Evolutionary conservation across 2,888 invertebrate species (phyloP), one percentile per base, ranked within the genome.

Genomic region (Alcis repandata): DNA sequence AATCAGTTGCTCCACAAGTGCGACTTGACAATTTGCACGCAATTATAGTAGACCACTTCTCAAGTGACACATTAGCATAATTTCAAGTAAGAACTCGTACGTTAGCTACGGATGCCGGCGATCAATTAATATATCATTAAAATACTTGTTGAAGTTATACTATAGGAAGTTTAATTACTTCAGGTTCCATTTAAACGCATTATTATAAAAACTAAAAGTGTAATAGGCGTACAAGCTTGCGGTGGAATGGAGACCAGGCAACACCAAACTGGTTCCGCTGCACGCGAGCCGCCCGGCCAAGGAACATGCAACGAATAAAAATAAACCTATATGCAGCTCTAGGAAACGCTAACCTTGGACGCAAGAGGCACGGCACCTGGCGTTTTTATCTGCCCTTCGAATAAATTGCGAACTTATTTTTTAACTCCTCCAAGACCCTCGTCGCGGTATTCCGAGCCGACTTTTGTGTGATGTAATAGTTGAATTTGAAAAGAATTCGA

Each of bases 281-380:
- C 92, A 92, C 91, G 91, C 91, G 87, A 93, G 88, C 85, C 88
- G 82, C 84, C 84, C 83, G 81, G 74, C 80, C 84, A 82, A 89
- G 90, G 89, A 87, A 87, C 90, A 91, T 90, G 91, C 92, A 90
- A 90, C 85, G 81, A 92, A 89, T 89, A 93, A 93, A 92, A 93
- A 90, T 84, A 91, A 88, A 88, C 88, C 90, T 88, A 92, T 87
- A 91, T 91, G 92, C 92, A 92, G 86, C 92, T 91, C 92, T 92
- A 93, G 92, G 92, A 92, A 92, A 89, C 83, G 87, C 89, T 91
- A 88, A 88, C 92, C 93, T 93, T 93, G 92, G 84, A 86, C 87
- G 83, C 89, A 88, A 88, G 60, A 66, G 90, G 87, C 90, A 83
- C 78, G 89, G 91, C 93, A 93, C 91, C 92, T 93, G 92, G 92